Conservation (phyloP, 2,888 invertebrate species). For the Meta bourneti region DNA sequence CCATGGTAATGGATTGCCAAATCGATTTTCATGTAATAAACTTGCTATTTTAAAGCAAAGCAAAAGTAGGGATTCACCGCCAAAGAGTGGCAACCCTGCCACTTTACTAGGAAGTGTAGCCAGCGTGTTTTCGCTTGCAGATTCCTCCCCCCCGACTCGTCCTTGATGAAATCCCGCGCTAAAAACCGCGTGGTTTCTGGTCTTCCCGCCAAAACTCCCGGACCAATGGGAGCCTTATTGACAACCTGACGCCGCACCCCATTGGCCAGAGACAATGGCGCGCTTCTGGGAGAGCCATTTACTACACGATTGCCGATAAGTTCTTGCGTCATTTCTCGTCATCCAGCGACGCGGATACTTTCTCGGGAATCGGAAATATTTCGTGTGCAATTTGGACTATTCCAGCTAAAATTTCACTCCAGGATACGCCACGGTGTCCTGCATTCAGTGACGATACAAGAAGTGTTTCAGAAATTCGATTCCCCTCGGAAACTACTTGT, state of each 20-base stretch:
- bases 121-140: constrained; percentile 5
- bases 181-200: not conserved
- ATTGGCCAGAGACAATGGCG: constrained; percentile 18
- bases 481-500: not conserved
- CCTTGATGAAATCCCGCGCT: constrained; percentile 23
- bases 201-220: constrained; percentile 15
- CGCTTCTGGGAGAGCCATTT: not conserved
- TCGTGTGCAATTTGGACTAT: not conserved
- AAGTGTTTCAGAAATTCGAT: not conserved
- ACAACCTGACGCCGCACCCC: not conserved
- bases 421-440: not conserved
- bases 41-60: too few species aligned
- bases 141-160: not conserved
- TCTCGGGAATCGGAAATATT: not conserved
- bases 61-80: not conserved
- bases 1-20: too few species aligned
- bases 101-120: constrained; percentile 28
- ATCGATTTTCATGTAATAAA: too few species aligned
- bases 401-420: too few species aligned
- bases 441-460: not conserved
- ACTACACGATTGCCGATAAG: constrained; percentile 8
- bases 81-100: not conserved
- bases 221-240: constrained; percentile 11
- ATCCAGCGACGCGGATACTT: not conserved
- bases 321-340: constrained; percentile 4